These are phyloP conservation scores for Vanessa atalanta DNA, from an alignment of 1,140 invertebrate genomes.

Conservation along the genomic window DNA sequence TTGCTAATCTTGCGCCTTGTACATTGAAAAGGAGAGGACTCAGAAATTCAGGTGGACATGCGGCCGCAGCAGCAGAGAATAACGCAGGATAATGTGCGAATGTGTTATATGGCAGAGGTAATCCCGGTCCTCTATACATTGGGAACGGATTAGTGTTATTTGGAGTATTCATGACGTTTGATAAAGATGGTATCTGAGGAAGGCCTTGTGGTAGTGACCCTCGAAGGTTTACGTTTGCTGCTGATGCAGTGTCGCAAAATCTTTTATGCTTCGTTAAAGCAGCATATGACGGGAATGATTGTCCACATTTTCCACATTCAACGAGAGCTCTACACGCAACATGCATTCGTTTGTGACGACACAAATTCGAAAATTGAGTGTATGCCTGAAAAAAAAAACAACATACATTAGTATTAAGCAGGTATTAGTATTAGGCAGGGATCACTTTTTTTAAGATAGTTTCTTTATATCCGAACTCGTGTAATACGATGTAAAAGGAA, in stretches of 20 bases:
- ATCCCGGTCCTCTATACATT: constrained; percentile 82
- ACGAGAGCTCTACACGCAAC: constrained; percentile 93
- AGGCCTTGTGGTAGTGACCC: constrained; percentile 75
- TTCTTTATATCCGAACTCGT: no score
- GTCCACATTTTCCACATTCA: constrained; percentile 95
- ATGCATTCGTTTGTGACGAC: constrained; percentile 99
- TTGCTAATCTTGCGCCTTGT: constrained; percentile 70
- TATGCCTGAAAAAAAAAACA: constrained; percentile 90
- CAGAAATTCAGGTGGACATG: constrained; percentile 78
- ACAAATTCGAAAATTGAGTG: constrained; percentile 99
- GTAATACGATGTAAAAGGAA: no score
- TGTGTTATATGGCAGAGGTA: constrained; percentile 83
- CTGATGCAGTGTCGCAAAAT: constrained; percentile 87
- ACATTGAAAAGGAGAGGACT: constrained; percentile 82
- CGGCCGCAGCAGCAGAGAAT: constrained; percentile 77
- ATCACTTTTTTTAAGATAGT: no score
- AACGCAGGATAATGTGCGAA: constrained; percentile 83
- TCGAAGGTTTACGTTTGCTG: constrained; percentile 74
- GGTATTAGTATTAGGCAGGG: constrained; percentile 5
- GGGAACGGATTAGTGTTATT: constrained; percentile 84
- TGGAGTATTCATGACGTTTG: constrained; percentile 80
- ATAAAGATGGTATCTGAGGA: constrained; percentile 76
- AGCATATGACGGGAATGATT: constrained; percentile 94
- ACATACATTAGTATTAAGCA: constrained; percentile 28
- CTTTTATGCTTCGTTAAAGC: constrained; percentile 92